A percentile compares a stretch with the other conserved stretches of the same genome.
Conservation (phyloP, 2,888 invertebrate genomes). For the Agonopterix alstromeriana region DNA sequence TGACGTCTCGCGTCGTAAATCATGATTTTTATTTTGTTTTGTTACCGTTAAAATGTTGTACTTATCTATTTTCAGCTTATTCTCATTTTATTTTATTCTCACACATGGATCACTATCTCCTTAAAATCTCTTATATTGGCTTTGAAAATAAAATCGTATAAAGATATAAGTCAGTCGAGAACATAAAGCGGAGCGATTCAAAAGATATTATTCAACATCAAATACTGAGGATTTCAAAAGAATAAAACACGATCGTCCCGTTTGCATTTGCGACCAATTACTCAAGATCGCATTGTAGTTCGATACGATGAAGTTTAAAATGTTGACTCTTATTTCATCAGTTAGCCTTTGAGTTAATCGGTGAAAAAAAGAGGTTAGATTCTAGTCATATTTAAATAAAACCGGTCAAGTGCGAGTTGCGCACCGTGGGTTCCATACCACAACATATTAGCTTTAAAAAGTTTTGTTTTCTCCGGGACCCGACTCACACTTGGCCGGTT, state of each 20-base stretch:
- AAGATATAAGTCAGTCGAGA: slow-evolving; percentile 29
- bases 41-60: no score
- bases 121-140: no score
- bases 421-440: no score
- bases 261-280: slow-evolving; percentile 6
- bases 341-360: slow-evolving; percentile 1
- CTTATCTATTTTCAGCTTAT: no score
- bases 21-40: no score
- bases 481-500: no score
- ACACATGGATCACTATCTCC: background rate
- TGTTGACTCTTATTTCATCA: slow-evolving; percentile 2
- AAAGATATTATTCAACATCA: slow-evolving; percentile 51
- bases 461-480: no score
- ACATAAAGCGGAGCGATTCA: slow-evolving; percentile 36
- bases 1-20: no score
- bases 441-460: no score
- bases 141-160: slow-evolving; percentile 43
- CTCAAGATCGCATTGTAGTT: slow-evolving; percentile 6
- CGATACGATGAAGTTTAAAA: background rate
- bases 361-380: background rate
- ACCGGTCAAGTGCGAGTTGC: no score
- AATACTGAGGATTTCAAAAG: slow-evolving; percentile 20
- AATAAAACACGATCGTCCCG: slow-evolving; percentile 9
- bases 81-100: no score
- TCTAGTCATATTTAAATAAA: no score